These are phyloP conservation scores for Acromyrmex echinatior DNA, from an alignment of 1,140 invertebrate species.

Conservation along the genomic window DNA sequence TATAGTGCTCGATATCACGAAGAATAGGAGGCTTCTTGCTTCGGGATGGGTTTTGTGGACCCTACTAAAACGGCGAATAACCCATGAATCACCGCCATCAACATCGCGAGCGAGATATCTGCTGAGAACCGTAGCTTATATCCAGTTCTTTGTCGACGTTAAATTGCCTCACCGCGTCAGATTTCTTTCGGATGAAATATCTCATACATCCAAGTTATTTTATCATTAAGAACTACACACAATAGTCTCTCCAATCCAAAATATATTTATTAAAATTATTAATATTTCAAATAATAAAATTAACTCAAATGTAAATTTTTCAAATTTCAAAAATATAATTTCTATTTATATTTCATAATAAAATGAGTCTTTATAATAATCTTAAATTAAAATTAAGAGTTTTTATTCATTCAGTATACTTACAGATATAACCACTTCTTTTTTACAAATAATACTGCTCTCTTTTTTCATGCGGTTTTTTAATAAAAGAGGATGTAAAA, in stretches of 20 bases:
- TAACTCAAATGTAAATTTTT: background rate
- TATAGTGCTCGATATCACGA: conserved; percentile 41
- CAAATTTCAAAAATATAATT: background rate
- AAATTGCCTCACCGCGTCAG: background rate
- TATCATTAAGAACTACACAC: background rate
- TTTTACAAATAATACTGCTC: background rate
- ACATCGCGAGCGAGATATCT: conserved; percentile 29
- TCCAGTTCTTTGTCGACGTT: conserved; percentile 20
- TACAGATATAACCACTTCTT: background rate
- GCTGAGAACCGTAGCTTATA: conserved; percentile 25
- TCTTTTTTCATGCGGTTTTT: background rate
- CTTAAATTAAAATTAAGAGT: background rate
- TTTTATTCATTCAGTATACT: background rate
- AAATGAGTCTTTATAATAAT: background rate
- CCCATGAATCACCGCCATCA: conserved; percentile 44
- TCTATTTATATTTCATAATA: background rate
- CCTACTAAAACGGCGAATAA: conserved; percentile 9
- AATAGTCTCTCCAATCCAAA: background rate
- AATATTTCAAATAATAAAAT: conserved; percentile 14
- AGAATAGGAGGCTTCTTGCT: conserved; percentile 31
- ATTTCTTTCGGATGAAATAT: conserved; percentile 35
- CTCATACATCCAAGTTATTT: background rate
- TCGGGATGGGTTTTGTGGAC: conserved; percentile 23
- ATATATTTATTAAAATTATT: conserved; percentile 3
- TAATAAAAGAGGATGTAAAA: background rate